phyloP scores from a whole-genome alignment of 2,797 vertebrate genomes.

The Dipus sagitta region DNA sequence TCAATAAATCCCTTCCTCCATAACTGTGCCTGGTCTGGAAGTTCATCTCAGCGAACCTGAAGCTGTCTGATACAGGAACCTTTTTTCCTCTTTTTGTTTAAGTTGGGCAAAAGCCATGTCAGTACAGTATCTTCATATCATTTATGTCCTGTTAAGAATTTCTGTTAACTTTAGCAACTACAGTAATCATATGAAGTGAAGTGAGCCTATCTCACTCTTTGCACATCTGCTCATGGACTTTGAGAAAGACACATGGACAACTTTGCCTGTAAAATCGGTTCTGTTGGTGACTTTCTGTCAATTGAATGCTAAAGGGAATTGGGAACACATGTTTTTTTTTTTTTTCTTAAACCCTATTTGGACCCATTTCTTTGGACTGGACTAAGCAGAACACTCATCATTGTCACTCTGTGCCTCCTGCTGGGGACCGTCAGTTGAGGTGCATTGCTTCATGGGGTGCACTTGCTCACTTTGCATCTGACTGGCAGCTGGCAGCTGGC shows the following conservation, averaged over 20 bases:
- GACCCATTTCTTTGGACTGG: conserved; percentile 43
- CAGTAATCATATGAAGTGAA: not conserved
- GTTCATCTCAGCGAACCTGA: too few species aligned
- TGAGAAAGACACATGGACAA: conserved; percentile 28
- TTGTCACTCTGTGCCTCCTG: conserved; percentile 8
- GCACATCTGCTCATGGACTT: conserved; percentile 55
- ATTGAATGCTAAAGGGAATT: conserved; percentile 2
- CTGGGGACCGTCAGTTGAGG: conserved; percentile 45
- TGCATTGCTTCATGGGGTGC: conserved; percentile 23
- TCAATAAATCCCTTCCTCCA: too few species aligned
- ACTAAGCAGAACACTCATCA: conserved; percentile 55
- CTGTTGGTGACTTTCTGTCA: not conserved
- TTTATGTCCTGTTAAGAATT: not conserved
- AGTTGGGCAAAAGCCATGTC: too few species aligned
- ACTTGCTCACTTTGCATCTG: conserved; percentile 54
- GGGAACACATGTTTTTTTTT: conserved; percentile 52
- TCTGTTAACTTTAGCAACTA: not conserved
- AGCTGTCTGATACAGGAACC: too few species aligned
- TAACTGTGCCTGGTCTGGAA: too few species aligned
- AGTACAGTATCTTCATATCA: not conserved
- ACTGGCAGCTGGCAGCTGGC: not conserved
- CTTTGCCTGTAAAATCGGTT: not conserved
- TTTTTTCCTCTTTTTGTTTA: too few species aligned
- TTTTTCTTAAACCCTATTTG: not conserved
- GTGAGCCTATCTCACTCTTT: not conserved